Percentiles rank a stretch among this genome's conserved stretches.
Evolutionary conservation across 2,113 vertebrate species (phyloP).

Genomic region (Tonatia bakeri): DNA sequence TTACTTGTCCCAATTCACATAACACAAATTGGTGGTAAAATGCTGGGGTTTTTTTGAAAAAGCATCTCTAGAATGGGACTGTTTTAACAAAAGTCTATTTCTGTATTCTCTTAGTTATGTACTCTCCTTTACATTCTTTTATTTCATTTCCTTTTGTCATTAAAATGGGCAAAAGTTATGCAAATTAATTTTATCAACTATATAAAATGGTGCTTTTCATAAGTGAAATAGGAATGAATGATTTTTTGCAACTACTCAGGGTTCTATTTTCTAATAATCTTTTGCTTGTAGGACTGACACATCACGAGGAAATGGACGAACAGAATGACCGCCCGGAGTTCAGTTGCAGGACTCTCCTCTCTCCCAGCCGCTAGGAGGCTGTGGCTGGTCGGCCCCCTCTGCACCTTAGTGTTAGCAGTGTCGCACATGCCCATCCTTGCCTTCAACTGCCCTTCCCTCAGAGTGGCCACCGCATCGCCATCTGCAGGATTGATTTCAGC

Average conservation of each 20-base stretch:
- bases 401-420: fast-evolving
- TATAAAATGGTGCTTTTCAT: neutral
- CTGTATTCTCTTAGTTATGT: neutral
- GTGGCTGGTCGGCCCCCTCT: fast-evolving
- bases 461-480: neutral
- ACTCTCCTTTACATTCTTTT: neutral
- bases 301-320: neutral
- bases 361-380: neutral
- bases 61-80: neutral
- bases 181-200: neutral
- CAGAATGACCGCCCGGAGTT: too few relatives aligned
- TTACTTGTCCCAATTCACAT: neutral
- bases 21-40: neutral
- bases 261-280: neutral
- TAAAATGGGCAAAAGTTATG: neutral
- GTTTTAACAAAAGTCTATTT: neutral
- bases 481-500: neutral
- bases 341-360: neutral
- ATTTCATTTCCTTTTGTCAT: neutral
- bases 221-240: neutral
- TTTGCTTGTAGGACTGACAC: neutral
- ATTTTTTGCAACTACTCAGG: neutral
- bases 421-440: neutral
- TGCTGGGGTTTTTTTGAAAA: neutral
- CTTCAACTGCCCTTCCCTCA: too few relatives aligned